phyloP scores from a whole-genome alignment of 2,113 vertebrate genomes.

The Corydoras maculifer region DNA sequence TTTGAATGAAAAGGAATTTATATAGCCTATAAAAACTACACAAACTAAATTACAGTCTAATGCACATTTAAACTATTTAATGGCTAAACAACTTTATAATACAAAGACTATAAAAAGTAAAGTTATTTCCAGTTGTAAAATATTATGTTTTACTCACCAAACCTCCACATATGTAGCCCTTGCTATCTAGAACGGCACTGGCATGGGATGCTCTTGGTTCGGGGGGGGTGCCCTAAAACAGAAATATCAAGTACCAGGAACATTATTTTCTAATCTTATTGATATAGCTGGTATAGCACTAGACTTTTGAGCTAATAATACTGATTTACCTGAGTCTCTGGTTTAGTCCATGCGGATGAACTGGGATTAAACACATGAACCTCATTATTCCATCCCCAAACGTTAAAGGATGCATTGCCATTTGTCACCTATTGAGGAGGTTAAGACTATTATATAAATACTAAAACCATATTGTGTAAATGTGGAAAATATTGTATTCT shows the following conservation, averaged over 20 bases:
- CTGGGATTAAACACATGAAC: constrained; percentile 55
- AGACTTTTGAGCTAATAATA: no score
- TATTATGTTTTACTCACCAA: constrained; percentile 68
- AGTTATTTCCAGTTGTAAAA: no score
- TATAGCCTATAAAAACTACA: no score
- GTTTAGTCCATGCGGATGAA: constrained; percentile 53
- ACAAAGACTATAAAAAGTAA: no score
- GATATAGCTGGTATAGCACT: neutral
- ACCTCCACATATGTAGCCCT: constrained; percentile 87
- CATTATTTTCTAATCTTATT: neutral
- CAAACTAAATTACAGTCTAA: no score
- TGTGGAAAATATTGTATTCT: neutral
- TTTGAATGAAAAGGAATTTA: no score
- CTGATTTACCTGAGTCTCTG: constrained; percentile 51
- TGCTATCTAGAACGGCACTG: constrained; percentile 72
- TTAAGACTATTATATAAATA: neutral
- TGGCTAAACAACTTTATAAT: no score
- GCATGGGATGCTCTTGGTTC: constrained; percentile 58
- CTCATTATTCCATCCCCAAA: constrained; percentile 68
- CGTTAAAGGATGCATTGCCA: constrained; percentile 50
- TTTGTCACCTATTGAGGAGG: constrained; percentile 45
- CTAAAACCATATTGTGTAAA: neutral
- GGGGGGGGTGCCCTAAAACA: constrained; percentile 52
- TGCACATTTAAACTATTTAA: no score
- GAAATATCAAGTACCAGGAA: neutral